Conservation (phyloP, 2,797 vertebrate genomes). For the Sebastes itinus region DNA sequence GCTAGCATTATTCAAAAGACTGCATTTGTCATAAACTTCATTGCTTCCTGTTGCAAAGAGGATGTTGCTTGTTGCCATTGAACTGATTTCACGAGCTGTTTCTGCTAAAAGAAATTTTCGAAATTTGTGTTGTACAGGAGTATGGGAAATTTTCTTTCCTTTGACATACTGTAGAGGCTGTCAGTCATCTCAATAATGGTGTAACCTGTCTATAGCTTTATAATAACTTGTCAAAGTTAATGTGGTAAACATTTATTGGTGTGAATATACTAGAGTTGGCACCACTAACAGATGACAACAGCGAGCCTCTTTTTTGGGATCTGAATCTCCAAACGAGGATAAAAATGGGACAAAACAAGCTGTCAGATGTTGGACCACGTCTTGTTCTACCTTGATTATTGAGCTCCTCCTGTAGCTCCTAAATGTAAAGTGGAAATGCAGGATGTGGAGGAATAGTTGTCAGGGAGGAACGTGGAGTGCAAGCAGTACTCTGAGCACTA, state of each 20-base stretch:
- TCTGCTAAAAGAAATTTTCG: constrained; percentile 8
- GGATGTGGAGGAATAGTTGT: not conserved
- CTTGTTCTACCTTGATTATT: not conserved
- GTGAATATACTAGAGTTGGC: constrained; percentile 1
- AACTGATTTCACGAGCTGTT: not conserved
- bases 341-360: not conserved
- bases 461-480: constrained; percentile 7
- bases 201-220: constrained; percentile 10
- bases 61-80: not conserved
- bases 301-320: not conserved
- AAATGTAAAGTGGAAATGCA: not conserved
- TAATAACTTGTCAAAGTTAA: constrained; percentile 13
- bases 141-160: not conserved
- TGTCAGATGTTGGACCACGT: not conserved
- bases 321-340: not conserved
- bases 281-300: constrained; percentile 1
- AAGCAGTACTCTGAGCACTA: constrained; percentile 33
- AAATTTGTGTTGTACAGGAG: not conserved
- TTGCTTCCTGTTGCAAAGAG: not conserved
- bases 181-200: not conserved
- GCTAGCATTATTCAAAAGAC: not conserved
- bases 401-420: not conserved
- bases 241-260: constrained; percentile 15
- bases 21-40: not conserved
- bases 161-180: not conserved